These are phyloP conservation scores for Furcula furcula DNA, from an alignment of 2,888 invertebrate species.

Conservation along the genomic window DNA sequence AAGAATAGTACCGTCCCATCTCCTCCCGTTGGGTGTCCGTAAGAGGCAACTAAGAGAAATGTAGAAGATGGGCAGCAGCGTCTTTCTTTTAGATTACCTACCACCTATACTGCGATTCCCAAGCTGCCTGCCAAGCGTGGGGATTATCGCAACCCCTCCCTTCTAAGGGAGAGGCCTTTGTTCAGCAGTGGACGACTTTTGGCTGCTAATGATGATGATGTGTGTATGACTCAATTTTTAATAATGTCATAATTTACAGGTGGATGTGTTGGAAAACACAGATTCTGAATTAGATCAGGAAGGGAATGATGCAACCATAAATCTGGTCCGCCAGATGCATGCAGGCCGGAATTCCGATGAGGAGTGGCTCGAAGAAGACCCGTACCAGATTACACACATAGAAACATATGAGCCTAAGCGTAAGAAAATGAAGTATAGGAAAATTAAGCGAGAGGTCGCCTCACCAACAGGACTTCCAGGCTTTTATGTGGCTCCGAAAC, in stretches of 20 bases:
- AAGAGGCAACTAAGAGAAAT: too few species aligned
- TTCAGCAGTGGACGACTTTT: not conserved
- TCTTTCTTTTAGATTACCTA: too few species aligned
- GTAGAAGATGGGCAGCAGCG: too few species aligned
- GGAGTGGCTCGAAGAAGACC: constrained; percentile 71
- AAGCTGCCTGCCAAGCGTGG: too few species aligned
- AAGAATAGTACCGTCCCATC: too few species aligned
- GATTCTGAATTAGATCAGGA: constrained; percentile 49
- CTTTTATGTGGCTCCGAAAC: constrained; percentile 36
- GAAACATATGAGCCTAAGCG: constrained; percentile 53
- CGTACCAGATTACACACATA: constrained; percentile 48
- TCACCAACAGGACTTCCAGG: constrained; percentile 46
- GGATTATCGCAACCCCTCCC: not conserved
- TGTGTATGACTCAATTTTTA: not conserved
- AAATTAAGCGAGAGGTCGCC: constrained; percentile 62
- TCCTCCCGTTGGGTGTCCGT: too few species aligned
- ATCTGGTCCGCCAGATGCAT: constrained; percentile 60
- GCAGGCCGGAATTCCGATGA: constrained; percentile 54
- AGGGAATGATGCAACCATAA: constrained; percentile 47
- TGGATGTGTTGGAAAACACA: constrained; percentile 48
- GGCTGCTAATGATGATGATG: too few species aligned
- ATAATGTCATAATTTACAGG: constrained; percentile 33
- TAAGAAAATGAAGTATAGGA: constrained; percentile 51
- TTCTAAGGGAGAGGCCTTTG: not conserved
- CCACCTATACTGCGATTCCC: too few species aligned